Conservation (phyloP, 2,888 invertebrate genomes). For the Spialia ferax region DNA sequence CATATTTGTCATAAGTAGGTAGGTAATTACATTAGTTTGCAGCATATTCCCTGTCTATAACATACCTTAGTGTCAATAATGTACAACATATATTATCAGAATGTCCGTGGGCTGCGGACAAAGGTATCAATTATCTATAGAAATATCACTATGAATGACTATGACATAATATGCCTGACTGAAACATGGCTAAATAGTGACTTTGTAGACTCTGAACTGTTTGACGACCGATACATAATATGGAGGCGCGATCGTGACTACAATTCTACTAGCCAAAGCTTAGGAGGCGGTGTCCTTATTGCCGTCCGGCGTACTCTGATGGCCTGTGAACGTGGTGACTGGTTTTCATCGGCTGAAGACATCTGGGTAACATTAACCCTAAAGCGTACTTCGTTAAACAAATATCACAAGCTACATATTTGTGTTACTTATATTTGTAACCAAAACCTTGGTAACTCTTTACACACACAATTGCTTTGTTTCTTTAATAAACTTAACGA, state of each 20-base stretch:
- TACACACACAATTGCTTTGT: not conserved
- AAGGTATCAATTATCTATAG: slow-evolving; percentile 34
- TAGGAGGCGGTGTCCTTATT: slow-evolving; percentile 19
- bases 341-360: slow-evolving; percentile 14
- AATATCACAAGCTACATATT: slow-evolving; percentile 2
- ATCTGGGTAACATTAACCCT: slow-evolving; percentile 27
- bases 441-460: slow-evolving; percentile 12
- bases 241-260: slow-evolving; percentile 40
- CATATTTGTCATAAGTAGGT: too few relatives aligned
- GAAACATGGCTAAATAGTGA: slow-evolving; percentile 39
- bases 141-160: slow-evolving; percentile 12
- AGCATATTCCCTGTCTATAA: too few relatives aligned
- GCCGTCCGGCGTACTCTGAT: slow-evolving; percentile 5
- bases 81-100: slow-evolving; percentile 15
- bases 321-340: slow-evolving; percentile 5
- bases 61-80: too few relatives aligned
- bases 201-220: slow-evolving; percentile 30
- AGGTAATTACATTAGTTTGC: too few relatives aligned
- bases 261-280: not conserved
- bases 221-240: slow-evolving; percentile 38
- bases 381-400: not conserved
- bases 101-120: slow-evolving; percentile 36
- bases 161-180: slow-evolving; percentile 34
- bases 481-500: slow-evolving; percentile 5
- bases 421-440: slow-evolving; percentile 31